Conservation (phyloP, 2,113 vertebrate species). For the Columba livia region DNA sequence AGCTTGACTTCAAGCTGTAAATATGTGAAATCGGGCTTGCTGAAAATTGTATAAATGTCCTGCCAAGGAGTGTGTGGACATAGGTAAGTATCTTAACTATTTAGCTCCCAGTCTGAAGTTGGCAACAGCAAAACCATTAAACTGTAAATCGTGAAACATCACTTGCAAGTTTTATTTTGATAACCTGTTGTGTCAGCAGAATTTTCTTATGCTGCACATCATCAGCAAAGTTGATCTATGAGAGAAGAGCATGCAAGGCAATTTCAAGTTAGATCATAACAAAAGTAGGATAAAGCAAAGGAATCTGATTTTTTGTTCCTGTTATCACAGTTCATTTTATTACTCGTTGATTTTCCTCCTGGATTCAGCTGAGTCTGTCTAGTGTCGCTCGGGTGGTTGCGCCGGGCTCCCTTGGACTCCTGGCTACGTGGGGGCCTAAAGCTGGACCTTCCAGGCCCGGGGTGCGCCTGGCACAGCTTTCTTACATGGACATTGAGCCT, state of each 20-base stretch:
- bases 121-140: background rate
- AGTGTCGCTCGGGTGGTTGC: background rate
- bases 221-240: background rate
- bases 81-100: background rate
- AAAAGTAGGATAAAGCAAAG: background rate
- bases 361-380: background rate
- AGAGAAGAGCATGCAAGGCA: background rate
- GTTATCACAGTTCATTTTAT: background rate
- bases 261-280: background rate
- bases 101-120: background rate
- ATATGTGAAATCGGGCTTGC: background rate
- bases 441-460: background rate
- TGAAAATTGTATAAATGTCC: background rate
- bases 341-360: background rate
- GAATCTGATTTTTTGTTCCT: background rate
- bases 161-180: background rate
- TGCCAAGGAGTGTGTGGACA: background rate
- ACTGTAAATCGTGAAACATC: background rate
- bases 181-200: background rate
- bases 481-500: background rate
- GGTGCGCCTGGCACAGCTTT: fast-evolving
- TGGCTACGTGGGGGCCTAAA: fast-evolving
- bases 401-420: background rate
- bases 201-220: background rate
- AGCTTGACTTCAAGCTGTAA: background rate